phyloP scores from a whole-genome alignment of 2,888 invertebrate species.

The Polydrusus pterygomalis region DNA sequence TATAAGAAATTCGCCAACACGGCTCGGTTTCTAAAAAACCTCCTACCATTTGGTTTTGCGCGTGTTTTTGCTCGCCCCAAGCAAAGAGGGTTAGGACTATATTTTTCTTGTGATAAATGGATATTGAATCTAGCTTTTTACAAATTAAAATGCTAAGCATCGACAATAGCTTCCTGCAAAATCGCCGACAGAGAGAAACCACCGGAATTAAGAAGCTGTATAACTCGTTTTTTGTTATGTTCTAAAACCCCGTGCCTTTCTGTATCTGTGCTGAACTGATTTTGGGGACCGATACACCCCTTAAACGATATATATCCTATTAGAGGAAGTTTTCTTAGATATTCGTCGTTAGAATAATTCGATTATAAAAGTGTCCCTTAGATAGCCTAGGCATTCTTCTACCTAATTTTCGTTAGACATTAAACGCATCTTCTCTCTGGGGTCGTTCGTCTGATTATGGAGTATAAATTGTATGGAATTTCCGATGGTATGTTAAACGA shows the following conservation, averaged over 20 bases:
- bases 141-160: conserved; percentile 79
- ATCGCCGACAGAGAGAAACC: conserved; percentile 88
- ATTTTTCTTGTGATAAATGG: conserved; percentile 69
- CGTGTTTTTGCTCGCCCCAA: conserved; percentile 55
- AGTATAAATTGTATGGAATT: conserved; percentile 70
- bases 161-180: conserved; percentile 85
- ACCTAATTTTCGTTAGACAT: conserved; percentile 6
- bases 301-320: conserved; percentile 22
- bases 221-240: conserved; percentile 91
- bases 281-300: conserved; percentile 37
- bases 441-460: conserved; percentile 67
- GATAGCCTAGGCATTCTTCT: background rate
- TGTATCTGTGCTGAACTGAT: conserved; percentile 39
- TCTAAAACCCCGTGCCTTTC: conserved; percentile 75
- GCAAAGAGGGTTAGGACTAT: conserved; percentile 58
- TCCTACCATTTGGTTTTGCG: conserved; percentile 41
- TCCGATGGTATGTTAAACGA: conserved; percentile 66
- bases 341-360: conserved; percentile 22
- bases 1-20: conserved; percentile 67
- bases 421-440: conserved; percentile 4
- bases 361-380: conserved; percentile 20
- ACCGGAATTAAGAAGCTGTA: conserved; percentile 91
- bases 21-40: conserved; percentile 60
- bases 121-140: conserved; percentile 70
- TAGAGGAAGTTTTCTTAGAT: conserved; percentile 30